A percentile compares a stretch with the other conserved stretches of the same genome.
phyloP scores from a whole-genome alignment of 1,140 invertebrate species.

The Rhyzopertha dominica region DNA sequence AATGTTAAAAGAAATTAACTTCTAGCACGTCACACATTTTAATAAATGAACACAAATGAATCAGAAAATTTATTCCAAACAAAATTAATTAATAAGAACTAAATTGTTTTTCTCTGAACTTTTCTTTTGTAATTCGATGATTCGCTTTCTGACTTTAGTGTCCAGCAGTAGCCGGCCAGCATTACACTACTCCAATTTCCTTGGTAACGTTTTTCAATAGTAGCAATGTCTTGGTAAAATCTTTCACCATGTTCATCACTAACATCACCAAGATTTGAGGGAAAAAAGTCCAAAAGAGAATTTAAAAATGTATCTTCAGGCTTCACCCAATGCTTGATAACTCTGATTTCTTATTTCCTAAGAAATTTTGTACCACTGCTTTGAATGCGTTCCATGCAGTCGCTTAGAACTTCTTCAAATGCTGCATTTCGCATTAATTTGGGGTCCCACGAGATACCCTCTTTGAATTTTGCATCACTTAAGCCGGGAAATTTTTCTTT shows the following conservation, averaged over 20 bases:
- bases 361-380: no score
- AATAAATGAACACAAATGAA: no score
- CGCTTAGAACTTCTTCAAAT: neutral
- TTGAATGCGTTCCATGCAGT: no score
- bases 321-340: constrained; percentile 15
- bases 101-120: constrained; percentile 3
- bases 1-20: no score
- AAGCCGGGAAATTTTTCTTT: no score
- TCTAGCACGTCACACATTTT: no score
- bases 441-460: neutral
- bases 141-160: constrained; percentile 8
- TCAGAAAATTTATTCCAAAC: no score
- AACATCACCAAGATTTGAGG: constrained; percentile 1
- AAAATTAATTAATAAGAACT: no score
- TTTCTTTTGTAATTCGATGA: constrained; percentile 1
- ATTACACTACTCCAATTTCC: constrained; percentile 26
- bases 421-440: constrained; percentile 2
- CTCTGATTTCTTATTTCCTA: constrained; percentile 4
- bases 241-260: constrained; percentile 16
- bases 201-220: constrained; percentile 29
- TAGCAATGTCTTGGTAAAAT: constrained; percentile 30
- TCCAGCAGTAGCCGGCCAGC: constrained; percentile 33
- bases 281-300: no score
- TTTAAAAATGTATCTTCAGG: constrained; percentile 17
- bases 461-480: neutral